Base-by-base conservation (phyloP, 1,140 invertebrate species). In the Caenorhabditis brenneri region DNA sequence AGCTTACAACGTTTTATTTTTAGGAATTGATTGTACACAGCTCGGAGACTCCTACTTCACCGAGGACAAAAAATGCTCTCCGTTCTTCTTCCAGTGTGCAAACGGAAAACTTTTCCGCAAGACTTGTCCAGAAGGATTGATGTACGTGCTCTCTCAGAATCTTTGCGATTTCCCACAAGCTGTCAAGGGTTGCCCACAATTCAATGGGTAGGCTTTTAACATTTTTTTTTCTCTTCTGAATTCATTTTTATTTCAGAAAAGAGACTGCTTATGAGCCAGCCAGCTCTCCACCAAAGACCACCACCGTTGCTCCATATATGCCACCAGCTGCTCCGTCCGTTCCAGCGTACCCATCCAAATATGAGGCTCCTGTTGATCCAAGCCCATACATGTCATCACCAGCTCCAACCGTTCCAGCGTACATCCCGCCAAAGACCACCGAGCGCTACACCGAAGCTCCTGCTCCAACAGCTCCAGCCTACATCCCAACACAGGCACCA, bases 81-180 rank as follows among this genome's bases (percentile, higher is more conserved):
- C 65, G 24, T 74, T 42, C 10, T 74, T 74, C 36, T 74, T 16
- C 19, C 65, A 74, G 2, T 74, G 65, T n/a, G 42, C 65, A 5
- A 74, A 74, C 12, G 65, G 65, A 46, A 74, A 74, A 10, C n/a
- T 74, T 3, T 74, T 74, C 65, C 42, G 65, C 42, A 74, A 74
- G 29, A 42, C 36, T 9, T 74, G 65, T 31, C 65, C 65, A 74
- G 36, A 74, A 74, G 36, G 36, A 27, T 46, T 74, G 29, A 42
- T 74, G 36, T 74, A 74, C n/a, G 22, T 42, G 12, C 36, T 74
- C 0, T 10, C 9, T 36, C 65, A 42, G 10, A 74, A 74, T 19
- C 36, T 74, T 0, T 74, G 65, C 15, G 65, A 74, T n/a, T 74
- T 22, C n/a, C 65, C 65, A 74, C 36, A 74, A 42, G 33, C 12